These are phyloP conservation scores for Esox lucius DNA, from an alignment of 2,797 vertebrate genomes.

Conservation along the genomic window DNA sequence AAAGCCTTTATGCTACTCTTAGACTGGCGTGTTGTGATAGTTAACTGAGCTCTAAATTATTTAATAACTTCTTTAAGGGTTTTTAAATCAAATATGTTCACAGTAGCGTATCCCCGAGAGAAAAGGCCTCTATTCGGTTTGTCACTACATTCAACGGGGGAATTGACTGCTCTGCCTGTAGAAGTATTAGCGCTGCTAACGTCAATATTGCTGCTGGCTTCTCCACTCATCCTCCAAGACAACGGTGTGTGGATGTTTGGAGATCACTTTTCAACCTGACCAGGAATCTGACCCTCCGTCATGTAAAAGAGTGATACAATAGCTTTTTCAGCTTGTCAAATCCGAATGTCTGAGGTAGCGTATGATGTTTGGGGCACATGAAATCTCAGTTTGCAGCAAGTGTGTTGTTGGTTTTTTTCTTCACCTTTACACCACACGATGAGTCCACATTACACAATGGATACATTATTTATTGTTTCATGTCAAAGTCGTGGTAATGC, in stretches of 20 bases:
- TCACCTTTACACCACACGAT: neutral
- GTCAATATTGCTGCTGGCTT: slow-evolving; percentile 64
- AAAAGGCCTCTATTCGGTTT: slow-evolving; percentile 49
- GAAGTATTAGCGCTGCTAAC: slow-evolving; percentile 65
- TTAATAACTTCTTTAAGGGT: slow-evolving; percentile 64
- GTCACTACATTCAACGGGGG: slow-evolving; percentile 62
- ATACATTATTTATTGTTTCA: neutral
- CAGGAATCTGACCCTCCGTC: slow-evolving; percentile 68
- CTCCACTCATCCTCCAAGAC: slow-evolving; percentile 63
- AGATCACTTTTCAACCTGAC: slow-evolving; percentile 73
- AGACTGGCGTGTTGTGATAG: slow-evolving; percentile 41
- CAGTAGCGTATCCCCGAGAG: slow-evolving; percentile 53
- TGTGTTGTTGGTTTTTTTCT: neutral
- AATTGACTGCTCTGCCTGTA: slow-evolving; percentile 65
- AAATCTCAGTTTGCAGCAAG: neutral
- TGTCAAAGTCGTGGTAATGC: neutral
- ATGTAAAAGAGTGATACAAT: slow-evolving; percentile 66
- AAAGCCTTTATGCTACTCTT: slow-evolving; percentile 30
- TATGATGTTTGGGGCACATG: neutral
- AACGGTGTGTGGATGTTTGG: slow-evolving; percentile 60
- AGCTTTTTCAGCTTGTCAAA: slow-evolving; percentile 57
- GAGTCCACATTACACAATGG: slow-evolving; percentile 1
- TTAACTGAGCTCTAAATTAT: slow-evolving; percentile 64
- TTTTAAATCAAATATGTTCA: slow-evolving; percentile 71
- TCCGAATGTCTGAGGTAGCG: slow-evolving; percentile 34